Conservation (phyloP, 2,113 vertebrate species). For the Nothobranchius kuhntae region DNA sequence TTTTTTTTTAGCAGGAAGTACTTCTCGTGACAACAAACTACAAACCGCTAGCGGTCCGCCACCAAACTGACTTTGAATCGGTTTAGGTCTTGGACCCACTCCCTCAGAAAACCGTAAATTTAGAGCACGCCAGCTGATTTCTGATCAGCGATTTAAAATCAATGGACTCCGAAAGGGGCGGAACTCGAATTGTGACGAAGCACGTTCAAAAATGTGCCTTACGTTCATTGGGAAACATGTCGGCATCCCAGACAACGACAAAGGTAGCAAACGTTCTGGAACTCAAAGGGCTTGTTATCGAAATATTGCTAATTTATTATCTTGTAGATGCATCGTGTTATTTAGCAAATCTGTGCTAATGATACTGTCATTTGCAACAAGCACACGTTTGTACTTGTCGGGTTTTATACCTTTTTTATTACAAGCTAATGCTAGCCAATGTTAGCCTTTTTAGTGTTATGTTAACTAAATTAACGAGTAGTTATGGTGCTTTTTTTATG, state of each 20-base stretch:
- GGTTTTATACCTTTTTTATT: slow-evolving; percentile 19
- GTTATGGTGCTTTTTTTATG: not conserved
- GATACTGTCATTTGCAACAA: not conserved
- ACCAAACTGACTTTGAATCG: slow-evolving; percentile 50
- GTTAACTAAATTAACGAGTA: not conserved
- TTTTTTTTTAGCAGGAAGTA: slow-evolving; percentile 14
- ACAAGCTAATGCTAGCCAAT: slow-evolving; percentile 45
- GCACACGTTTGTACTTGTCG: not conserved
- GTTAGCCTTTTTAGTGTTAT: slow-evolving; percentile 58
- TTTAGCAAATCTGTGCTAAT: rapidly evolving
- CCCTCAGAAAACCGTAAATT: not conserved
- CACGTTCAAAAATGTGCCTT: slow-evolving; percentile 31
- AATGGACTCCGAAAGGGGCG: slow-evolving; percentile 25
- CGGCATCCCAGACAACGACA: slow-evolving; percentile 68
- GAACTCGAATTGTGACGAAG: not conserved
- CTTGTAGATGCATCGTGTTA: rapidly evolving
- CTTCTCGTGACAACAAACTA: slow-evolving; percentile 38
- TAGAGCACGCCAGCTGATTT: slow-evolving; percentile 40
- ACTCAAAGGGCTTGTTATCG: not conserved
- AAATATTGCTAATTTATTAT: not conserved
- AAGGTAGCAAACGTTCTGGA: slow-evolving; percentile 61
- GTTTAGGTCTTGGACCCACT: slow-evolving; percentile 19
- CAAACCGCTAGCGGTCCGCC: not conserved
- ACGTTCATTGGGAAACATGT: slow-evolving; percentile 67
- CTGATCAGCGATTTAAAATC: slow-evolving; percentile 49